phyloP scores from a whole-genome alignment of 2,113 vertebrate species.

The Xiphias gladius region DNA sequence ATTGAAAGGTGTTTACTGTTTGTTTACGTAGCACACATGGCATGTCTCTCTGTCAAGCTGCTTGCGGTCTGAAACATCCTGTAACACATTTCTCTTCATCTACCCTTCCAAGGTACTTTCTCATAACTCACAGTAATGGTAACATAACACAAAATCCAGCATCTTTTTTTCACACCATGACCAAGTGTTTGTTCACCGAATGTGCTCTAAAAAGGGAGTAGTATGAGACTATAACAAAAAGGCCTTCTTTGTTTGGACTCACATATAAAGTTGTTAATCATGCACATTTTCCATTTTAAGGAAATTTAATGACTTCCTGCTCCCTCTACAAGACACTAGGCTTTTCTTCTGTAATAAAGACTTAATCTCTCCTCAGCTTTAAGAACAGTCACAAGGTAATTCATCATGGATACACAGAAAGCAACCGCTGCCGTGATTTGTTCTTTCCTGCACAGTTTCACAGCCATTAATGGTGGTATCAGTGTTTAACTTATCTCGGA shows the following conservation, averaged over 20 bases:
- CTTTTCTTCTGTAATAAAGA: slow-evolving; percentile 6
- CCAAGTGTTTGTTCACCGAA: not conserved
- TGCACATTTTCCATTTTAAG: slow-evolving; percentile 23
- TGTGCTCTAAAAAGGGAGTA: not conserved
- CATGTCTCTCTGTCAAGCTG: not conserved
- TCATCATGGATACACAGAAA: slow-evolving; percentile 21
- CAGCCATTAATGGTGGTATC: slow-evolving; percentile 10
- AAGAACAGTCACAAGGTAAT: slow-evolving; percentile 34
- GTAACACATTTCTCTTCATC: slow-evolving; percentile 28
- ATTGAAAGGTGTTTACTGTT: slow-evolving; percentile 9
- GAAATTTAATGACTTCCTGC: slow-evolving; percentile 44
- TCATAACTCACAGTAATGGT: not conserved
- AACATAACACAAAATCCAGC: slow-evolving; percentile 7
- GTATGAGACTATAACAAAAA: not conserved
- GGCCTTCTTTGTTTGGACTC: not conserved
- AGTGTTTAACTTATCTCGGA: slow-evolving; percentile 18
- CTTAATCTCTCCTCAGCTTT: slow-evolving; percentile 37
- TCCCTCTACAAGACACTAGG: not conserved
- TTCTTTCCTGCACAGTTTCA: slow-evolving; percentile 42
- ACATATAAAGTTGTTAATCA: slow-evolving; percentile 3
- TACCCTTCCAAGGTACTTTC: slow-evolving; percentile 32
- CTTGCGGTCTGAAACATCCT: slow-evolving; percentile 58
- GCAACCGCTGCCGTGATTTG: slow-evolving; percentile 36
- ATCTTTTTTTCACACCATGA: not conserved
- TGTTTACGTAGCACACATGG: not conserved